phyloP scores from a whole-genome alignment of 2,113 vertebrate genomes.

The Pterocles burchelli region DNA sequence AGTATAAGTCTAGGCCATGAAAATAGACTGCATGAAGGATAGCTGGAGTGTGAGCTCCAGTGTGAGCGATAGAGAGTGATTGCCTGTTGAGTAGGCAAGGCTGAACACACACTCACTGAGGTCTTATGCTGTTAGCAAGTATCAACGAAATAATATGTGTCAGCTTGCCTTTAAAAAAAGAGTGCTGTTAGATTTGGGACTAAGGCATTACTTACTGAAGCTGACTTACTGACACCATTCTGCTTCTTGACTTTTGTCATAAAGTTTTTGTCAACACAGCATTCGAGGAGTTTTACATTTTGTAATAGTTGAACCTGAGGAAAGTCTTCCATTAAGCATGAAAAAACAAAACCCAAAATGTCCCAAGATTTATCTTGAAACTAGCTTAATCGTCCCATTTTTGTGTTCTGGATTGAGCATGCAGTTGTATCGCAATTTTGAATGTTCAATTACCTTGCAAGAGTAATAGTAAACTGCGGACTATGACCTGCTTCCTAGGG shows the following conservation, averaged over 20 bases:
- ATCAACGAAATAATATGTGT: neutral
- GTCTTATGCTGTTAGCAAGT: neutral
- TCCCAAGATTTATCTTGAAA: fast-evolving
- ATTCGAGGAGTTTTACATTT: neutral
- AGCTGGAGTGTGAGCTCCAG: neutral
- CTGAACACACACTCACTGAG: neutral
- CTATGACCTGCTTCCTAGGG: neutral
- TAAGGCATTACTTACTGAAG: neutral
- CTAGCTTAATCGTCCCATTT: neutral
- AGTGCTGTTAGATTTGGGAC: neutral
- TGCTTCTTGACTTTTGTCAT: fast-evolving
- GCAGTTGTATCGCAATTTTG: fast-evolving
- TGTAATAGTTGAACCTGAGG: neutral
- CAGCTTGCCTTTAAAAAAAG: neutral
- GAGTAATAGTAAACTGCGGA: neutral
- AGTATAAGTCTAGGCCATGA: neutral
- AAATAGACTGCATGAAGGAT: fast-evolving
- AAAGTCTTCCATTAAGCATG: neutral
- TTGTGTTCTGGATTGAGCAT: neutral
- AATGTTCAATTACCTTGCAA: neutral
- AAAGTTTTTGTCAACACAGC: neutral
- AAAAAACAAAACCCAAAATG: neutral
- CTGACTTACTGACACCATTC: neutral
- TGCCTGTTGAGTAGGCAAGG: neutral
- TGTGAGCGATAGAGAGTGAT: fast-evolving